Evolutionary conservation across 2,888 invertebrate genomes (phyloP).

Genomic region (Acrobasis suavella): DNA sequence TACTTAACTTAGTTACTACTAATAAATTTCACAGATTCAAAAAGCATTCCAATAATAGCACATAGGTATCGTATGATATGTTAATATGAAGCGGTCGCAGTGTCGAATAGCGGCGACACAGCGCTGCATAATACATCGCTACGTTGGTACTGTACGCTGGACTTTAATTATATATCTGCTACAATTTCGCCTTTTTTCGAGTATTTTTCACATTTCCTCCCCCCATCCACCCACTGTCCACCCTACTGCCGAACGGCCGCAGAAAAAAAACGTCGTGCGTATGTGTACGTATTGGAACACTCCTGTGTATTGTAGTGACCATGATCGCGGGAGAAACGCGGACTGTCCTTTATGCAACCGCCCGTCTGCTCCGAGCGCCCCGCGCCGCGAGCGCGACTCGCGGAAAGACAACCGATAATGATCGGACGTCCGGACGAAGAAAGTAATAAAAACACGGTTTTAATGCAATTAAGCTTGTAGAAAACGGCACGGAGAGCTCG

Average conservation of each 20-base stretch:
- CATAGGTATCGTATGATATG: slow-evolving; percentile 3
- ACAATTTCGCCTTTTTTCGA: slow-evolving; percentile 83
- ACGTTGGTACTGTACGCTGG: slow-evolving; percentile 74
- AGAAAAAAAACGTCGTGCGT: slow-evolving; percentile 65
- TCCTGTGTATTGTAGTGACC: slow-evolving; percentile 43
- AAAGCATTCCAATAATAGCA: slow-evolving; percentile 1
- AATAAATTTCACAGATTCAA: background rate
- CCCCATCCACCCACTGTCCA: slow-evolving; percentile 59
- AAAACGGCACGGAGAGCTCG: slow-evolving; percentile 65
- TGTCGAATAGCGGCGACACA: slow-evolving; percentile 53
- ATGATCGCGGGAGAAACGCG: slow-evolving; percentile 31
- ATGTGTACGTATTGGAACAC: slow-evolving; percentile 53
- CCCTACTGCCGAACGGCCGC: slow-evolving; percentile 69
- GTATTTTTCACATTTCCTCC: slow-evolving; percentile 82
- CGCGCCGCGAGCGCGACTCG: slow-evolving; percentile 26
- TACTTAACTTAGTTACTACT: no score
- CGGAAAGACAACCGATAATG: slow-evolving; percentile 36
- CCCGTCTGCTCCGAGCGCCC: slow-evolving; percentile 29
- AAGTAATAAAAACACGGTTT: slow-evolving; percentile 60
- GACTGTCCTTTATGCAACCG: slow-evolving; percentile 29
- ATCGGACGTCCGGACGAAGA: slow-evolving; percentile 41
- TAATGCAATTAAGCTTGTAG: slow-evolving; percentile 76
- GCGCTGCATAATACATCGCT: slow-evolving; percentile 79
- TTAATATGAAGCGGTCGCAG: background rate
- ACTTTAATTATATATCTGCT: slow-evolving; percentile 83